phyloP scores from a whole-genome alignment of 2,888 invertebrate genomes.

The Acleris cristana region DNA sequence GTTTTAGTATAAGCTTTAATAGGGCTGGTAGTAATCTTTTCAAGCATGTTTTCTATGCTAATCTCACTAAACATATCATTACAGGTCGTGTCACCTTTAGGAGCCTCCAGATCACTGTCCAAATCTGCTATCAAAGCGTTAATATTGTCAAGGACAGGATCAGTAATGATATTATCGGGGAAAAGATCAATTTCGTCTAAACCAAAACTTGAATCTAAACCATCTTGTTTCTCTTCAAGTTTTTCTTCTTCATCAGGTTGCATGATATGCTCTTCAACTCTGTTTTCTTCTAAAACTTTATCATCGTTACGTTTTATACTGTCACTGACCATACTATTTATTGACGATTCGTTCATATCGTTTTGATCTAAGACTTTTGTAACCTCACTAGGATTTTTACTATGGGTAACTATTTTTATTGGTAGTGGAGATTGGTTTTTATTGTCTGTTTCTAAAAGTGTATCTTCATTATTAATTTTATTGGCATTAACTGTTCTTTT shows the following conservation, averaged over 20 bases:
- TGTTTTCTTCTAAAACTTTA: constrained; percentile 14
- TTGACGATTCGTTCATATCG: too few relatives aligned
- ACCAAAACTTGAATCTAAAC: constrained; percentile 54
- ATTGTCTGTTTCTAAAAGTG: background rate
- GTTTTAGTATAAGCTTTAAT: constrained; percentile 9
- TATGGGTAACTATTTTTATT: background rate
- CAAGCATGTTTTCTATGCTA: constrained; percentile 58
- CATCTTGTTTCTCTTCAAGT: constrained; percentile 20
- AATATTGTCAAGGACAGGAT: constrained; percentile 68
- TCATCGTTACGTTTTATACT: background rate
- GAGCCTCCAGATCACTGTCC: constrained; percentile 60
- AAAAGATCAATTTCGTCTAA: constrained; percentile 68
- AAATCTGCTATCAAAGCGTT: constrained; percentile 69
- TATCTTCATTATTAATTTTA: too few relatives aligned
- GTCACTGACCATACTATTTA: too few relatives aligned
- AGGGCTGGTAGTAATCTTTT: constrained; percentile 49
- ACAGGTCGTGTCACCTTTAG: constrained; percentile 49
- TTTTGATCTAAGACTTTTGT: too few relatives aligned
- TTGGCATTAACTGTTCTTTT: too few relatives aligned
- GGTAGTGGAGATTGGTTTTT: background rate
- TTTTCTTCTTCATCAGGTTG: constrained; percentile 13
- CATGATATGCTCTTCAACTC: background rate
- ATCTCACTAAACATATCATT: constrained; percentile 61
- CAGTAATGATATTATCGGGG: constrained; percentile 62
- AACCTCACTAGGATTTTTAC: background rate